Evolutionary conservation across 2,797 vertebrate genomes (phyloP).

Genomic region (Simalia tracyae): DNA sequence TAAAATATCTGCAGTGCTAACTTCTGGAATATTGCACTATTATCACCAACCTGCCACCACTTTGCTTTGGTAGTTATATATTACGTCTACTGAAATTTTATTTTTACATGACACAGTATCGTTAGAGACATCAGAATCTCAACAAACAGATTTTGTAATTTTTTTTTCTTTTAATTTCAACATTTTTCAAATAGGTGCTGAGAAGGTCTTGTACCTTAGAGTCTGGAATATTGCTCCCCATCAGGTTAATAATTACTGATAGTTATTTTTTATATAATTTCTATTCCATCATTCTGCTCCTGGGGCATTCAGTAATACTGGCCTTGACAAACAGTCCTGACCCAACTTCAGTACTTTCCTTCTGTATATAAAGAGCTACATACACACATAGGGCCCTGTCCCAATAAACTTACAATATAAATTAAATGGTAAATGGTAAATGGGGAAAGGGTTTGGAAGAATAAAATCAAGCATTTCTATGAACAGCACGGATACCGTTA

Average conservation of each 20-base stretch:
- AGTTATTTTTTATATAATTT: neutral
- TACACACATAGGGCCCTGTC: neutral
- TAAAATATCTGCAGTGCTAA: neutral
- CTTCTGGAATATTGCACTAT: neutral
- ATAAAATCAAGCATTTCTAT: neutral
- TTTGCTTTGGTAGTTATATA: neutral
- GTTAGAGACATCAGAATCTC: neutral
- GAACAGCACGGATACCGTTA: neutral
- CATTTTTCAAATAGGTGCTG: neutral
- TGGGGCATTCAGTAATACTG: neutral
- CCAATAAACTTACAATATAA: neutral
- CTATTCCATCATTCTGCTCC: neutral
- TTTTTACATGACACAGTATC: neutral
- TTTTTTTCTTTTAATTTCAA: neutral
- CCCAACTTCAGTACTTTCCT: neutral
- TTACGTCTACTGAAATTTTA: neutral
- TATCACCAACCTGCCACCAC: neutral
- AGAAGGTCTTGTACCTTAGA: neutral
- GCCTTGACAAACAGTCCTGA: neutral
- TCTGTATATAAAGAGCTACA: neutral
- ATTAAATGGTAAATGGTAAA: neutral
- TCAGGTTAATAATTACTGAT: neutral
- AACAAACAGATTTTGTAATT: neutral
- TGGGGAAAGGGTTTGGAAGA: neutral
- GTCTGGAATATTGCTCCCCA: neutral